Base-by-base conservation (phyloP, 2,113 vertebrate species). In the Syngnathoides biaculeatus region DNA sequence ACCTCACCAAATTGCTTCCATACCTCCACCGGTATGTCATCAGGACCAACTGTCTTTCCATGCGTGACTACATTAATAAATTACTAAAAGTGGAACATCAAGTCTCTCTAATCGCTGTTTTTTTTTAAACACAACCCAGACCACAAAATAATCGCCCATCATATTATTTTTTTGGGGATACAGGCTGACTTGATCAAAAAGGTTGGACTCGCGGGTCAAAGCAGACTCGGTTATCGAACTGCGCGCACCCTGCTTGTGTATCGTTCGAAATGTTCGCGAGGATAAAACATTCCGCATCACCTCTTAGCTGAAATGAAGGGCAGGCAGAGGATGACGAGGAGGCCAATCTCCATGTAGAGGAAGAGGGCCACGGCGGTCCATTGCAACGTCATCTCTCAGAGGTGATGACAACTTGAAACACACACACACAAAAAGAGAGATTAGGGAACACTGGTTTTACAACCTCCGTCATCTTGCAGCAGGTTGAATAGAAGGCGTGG, bases 271-370 rank as follows among this genome's bases (percentile, higher is more conserved):
- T 3, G 30, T 35, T 35, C 6, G n/a, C n/a, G n/a, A 35, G 30
- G n/a, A 3, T 22, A 22, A 52, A 52, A 52, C 35, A 30, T 11
- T 11, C 17, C 12, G 4, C 39, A 22, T 50, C 62, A 95, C 96
- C 95, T 95, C 77, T 85, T 87, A 22, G 96, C 92, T 40, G 96
- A 94, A 68, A 98, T 91, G 71, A 98, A 95, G 0, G 96, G 96
- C 39, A 98, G 40, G 70, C 95, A 98, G 52, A 98, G 91, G 76
- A 98, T 69, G 26, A 98, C 68, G 20, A 98, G 80, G 0, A 95
- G 56, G 17, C 75, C 94, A 1, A 96, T 88, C 80, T 98, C 96
- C 3, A 89, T 79, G 60, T 98, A 98, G 26, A 98, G 92, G 19
- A 98, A 94, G 47, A 68, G 0, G 2, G 94, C 96, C 30, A 98